Percentiles rank a stretch among this genome's conserved stretches.
Conservation (phyloP, 2,113 vertebrate genomes). For the Indicator indicator region DNA sequence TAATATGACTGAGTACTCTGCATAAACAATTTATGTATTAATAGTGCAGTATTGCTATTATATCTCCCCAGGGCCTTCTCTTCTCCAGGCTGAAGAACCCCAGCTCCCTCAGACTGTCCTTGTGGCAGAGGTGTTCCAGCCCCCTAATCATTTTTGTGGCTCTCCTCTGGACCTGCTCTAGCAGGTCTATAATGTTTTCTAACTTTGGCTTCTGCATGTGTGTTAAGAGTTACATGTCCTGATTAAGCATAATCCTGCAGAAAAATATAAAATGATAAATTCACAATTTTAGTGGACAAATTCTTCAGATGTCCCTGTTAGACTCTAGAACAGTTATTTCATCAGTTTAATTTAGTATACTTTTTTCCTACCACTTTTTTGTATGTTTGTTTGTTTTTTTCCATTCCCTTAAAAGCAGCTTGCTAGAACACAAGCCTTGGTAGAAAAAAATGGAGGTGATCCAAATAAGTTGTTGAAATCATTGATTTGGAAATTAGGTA, state of each 20-base stretch:
- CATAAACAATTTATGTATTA: background rate
- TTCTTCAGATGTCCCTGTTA: background rate
- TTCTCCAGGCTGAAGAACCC: too few relatives aligned
- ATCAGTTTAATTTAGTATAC: background rate
- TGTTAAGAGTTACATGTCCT: background rate
- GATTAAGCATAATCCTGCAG: background rate
- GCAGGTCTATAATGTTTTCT: background rate
- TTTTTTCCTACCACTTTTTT: accelerated
- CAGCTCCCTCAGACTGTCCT: too few relatives aligned
- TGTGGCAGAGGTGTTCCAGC: too few relatives aligned
- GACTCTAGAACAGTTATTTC: background rate
- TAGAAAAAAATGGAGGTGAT: background rate
- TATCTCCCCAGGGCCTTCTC: too few relatives aligned
- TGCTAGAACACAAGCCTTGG: background rate
- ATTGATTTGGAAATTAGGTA: background rate
- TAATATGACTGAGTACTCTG: background rate
- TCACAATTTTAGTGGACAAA: background rate
- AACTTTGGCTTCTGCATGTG: background rate
- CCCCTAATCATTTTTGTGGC: too few relatives aligned
- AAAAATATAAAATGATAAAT: background rate
- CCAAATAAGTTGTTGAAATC: background rate
- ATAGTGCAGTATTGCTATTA: background rate
- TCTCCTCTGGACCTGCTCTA: too few relatives aligned
- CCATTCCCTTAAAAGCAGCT: background rate
- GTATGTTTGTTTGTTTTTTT: too few relatives aligned